Evolutionary conservation across 2,113 vertebrate species (phyloP).

Genomic region (Melanocharis versteri): DNA sequence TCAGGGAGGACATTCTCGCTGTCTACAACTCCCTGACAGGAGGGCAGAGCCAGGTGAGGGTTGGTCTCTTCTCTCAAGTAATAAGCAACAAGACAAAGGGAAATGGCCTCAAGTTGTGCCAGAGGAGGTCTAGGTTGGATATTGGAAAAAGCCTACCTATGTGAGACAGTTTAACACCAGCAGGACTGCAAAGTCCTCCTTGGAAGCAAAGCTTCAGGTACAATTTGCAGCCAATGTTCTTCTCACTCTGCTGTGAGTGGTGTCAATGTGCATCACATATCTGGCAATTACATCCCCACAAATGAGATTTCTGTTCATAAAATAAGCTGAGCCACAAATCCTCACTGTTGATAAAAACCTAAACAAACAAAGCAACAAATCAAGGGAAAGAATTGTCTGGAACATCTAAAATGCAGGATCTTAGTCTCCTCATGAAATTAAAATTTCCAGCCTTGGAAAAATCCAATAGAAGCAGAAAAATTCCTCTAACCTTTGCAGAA

Average conservation of each 20-base stretch:
- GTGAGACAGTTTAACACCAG: background rate
- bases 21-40: background rate
- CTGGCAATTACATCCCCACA: background rate
- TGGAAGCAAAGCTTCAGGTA: background rate
- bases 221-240: background rate
- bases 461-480: conserved; percentile 21
- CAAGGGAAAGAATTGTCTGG: background rate
- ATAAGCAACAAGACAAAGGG: background rate
- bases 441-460: conserved; percentile 34
- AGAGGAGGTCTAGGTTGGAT: background rate
- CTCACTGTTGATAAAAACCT: background rate
- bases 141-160: background rate
- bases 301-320: background rate
- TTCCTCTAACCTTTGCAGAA: conserved; percentile 35
- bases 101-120: background rate
- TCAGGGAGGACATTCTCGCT: background rate
- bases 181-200: background rate
- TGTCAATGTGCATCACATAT: background rate
- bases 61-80: background rate
- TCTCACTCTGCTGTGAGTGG: background rate
- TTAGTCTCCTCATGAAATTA: background rate
- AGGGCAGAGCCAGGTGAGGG: background rate
- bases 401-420: background rate
- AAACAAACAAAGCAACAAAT: background rate
- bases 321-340: background rate